These are phyloP conservation scores for Dryoscopus gambensis DNA, from an alignment of 2,113 vertebrate genomes.

Conservation along the genomic window DNA sequence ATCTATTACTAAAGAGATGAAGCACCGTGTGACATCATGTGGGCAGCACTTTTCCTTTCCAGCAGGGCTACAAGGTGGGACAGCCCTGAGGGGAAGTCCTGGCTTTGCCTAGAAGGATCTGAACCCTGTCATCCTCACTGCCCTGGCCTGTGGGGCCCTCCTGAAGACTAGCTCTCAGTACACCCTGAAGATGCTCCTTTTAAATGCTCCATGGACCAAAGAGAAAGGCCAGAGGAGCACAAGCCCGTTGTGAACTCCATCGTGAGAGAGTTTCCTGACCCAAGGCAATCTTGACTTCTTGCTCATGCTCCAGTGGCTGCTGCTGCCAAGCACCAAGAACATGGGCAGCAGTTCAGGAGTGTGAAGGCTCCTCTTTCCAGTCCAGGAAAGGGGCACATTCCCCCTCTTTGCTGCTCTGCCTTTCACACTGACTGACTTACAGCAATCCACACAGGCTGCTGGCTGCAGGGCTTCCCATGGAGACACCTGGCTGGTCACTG, in stretches of 20 bases:
- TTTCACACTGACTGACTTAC: not conserved
- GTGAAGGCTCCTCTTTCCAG: not conserved
- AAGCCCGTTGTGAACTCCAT: rapidly evolving
- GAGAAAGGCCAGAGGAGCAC: not conserved
- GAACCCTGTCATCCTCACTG: not conserved
- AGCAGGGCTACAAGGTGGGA: not conserved
- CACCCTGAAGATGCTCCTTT: not conserved
- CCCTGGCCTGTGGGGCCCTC: not conserved
- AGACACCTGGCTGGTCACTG: not conserved
- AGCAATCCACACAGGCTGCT: not conserved
- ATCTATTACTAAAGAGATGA: not conserved
- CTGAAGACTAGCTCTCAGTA: not conserved
- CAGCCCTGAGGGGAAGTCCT: not conserved
- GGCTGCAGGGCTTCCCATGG: not conserved
- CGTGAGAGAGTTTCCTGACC: not conserved
- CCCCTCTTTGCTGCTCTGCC: not conserved
- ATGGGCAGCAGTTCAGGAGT: not conserved
- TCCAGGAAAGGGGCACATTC: not conserved
- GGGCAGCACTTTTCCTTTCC: not conserved
- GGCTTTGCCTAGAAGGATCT: not conserved
- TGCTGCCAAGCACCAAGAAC: not conserved
- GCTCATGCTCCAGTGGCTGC: not conserved
- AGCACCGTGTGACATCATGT: not conserved
- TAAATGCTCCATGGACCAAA: not conserved
- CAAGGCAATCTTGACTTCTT: not conserved